Conservation (phyloP, 1,140 invertebrate species). For the Melanaphis sacchari region DNA sequence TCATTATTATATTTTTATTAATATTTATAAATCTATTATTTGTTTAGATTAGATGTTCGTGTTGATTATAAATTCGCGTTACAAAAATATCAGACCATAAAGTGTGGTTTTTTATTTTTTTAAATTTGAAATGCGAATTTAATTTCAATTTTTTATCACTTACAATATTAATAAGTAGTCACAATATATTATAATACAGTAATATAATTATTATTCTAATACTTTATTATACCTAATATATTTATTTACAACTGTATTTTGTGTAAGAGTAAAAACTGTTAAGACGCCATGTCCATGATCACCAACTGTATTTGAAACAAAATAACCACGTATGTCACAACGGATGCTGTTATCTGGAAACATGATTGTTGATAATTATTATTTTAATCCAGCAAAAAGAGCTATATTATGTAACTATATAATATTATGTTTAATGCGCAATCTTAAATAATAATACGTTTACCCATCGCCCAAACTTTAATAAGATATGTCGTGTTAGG, state of each 20-base stretch:
- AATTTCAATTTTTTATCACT: background rate
- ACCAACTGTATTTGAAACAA: constrained; percentile 40
- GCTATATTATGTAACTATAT: background rate
- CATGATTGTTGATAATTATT: background rate
- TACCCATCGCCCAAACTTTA: background rate
- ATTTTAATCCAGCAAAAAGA: background rate
- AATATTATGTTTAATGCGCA: background rate
- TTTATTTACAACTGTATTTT: no score
- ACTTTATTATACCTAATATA: background rate
- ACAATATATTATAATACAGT: background rate
- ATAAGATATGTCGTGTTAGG: background rate
- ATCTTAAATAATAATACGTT: background rate
- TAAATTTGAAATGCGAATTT: background rate
- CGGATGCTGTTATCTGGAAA: constrained; percentile 42
- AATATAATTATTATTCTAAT: background rate
- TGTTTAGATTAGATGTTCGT: background rate
- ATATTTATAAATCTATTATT: background rate
- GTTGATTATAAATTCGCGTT: background rate
- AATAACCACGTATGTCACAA: constrained; percentile 39
- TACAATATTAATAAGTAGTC: background rate
- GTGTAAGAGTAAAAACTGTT: background rate
- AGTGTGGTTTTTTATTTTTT: background rate
- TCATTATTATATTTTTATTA: background rate
- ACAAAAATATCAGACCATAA: background rate
- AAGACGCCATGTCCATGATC: background rate